These are phyloP conservation scores for Zygogramma bicolorata DNA, from an alignment of 2,888 invertebrate species.

Conservation along the genomic window DNA sequence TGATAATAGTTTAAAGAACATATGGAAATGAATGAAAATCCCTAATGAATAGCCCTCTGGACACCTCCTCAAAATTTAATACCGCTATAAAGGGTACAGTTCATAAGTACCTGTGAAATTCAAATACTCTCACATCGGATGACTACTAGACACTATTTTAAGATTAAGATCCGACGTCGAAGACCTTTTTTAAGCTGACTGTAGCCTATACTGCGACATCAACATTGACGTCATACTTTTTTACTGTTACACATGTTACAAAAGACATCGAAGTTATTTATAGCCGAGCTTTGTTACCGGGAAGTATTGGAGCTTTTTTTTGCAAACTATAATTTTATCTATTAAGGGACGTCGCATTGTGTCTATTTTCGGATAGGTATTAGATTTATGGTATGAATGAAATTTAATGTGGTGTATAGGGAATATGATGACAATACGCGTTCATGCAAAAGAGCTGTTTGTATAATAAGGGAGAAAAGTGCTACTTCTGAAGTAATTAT, in stretches of 20 bases:
- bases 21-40: too few species aligned
- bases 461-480: too few species aligned
- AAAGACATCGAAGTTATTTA: neutral
- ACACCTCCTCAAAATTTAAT: too few species aligned
- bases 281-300: neutral
- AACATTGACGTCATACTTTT: constrained; percentile 1
- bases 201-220: neutral
- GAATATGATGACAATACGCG: neutral
- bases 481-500: too few species aligned
- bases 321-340: neutral
- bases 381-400: too few species aligned
- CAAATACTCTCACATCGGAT: neutral
- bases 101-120: neutral
- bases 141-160: neutral
- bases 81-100: too few species aligned
- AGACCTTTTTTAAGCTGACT: neutral
- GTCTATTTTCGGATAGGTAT: neutral
- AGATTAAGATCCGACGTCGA: neutral
- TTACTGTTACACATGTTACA: neutral
- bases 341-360: neutral
- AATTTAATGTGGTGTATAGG: neutral
- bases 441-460: too few species aligned
- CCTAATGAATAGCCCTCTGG: too few species aligned
- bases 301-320: neutral
- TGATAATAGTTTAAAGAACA: too few species aligned